These are phyloP conservation scores for Urosaurus nigricauda DNA, from an alignment of 2,797 vertebrate genomes.

Conservation along the genomic window DNA sequence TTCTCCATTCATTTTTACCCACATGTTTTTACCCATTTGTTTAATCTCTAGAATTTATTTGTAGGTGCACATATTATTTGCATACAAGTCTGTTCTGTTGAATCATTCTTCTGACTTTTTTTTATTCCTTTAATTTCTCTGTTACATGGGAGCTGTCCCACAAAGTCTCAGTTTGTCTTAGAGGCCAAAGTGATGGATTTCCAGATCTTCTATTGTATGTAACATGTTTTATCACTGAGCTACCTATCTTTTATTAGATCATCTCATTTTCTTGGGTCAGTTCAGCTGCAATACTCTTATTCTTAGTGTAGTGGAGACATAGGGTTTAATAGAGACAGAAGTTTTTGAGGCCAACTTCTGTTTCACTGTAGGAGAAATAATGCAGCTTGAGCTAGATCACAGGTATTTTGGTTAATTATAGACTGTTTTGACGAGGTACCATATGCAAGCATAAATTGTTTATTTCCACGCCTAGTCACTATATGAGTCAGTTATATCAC, in stretches of 20 bases:
- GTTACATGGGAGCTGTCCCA: background rate
- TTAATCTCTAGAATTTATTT: background rate
- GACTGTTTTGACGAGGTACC: background rate
- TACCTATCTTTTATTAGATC: background rate
- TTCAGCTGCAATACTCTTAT: background rate
- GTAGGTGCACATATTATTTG: background rate
- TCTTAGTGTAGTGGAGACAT: background rate
- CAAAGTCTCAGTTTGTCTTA: background rate
- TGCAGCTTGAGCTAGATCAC: slow-evolving; percentile 1
- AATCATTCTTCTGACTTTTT: background rate
- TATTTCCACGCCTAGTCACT: background rate
- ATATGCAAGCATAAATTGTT: background rate
- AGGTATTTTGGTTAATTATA: background rate
- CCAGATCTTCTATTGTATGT: background rate
- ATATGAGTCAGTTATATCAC: background rate
- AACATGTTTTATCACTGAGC: background rate
- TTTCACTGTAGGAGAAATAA: background rate
- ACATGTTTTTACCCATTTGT: background rate
- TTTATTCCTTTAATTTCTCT: background rate
- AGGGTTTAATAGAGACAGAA: background rate
- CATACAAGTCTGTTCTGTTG: background rate
- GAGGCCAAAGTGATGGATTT: slow-evolving; percentile 1
- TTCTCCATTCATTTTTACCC: background rate
- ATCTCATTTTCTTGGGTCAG: slow-evolving; percentile 3
- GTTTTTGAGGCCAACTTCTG: background rate